Evolutionary conservation across 2,888 invertebrate species (phyloP), one percentile per base, ranked within the genome.

Genomic region (Ypsolopha scabrella): DNA sequence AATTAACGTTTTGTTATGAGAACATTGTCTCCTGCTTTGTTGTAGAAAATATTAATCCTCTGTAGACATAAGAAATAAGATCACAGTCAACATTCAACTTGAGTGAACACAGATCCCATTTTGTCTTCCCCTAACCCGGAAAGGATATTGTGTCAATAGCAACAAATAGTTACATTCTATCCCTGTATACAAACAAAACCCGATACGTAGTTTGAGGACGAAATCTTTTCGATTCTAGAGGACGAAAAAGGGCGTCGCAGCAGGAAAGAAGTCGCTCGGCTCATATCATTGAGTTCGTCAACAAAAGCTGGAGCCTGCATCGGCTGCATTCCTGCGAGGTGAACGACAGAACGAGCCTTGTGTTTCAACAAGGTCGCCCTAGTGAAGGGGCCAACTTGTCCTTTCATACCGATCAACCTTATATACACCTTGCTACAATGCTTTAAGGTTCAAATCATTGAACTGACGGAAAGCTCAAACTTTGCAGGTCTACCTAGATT

Each of bases 321-420:
- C 72, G 73, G 69, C 67, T 72, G 71, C 83, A 83, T 85, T 85
- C 83, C 78, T 62, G 48, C 65, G 72, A 75, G 70, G 69, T 70
- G 68, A 75, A 70, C 77, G 74, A 76, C 75, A 74, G 53, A 49
- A 68, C 58, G 54, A 69, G 77, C 74, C 79, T 78, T 76, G 76
- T 64, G 70, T 64, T 61, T 61, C 64, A 63, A 67, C 85, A 85
- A 85, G 85, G 85, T 73, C 80, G 70, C 11, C 37, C 57, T 70
- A 62, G 85, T 81, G 82, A 82, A 83, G 83, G 85, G 82, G 60
- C 44, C 34, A 54, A 53, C 57, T 9, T 24, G 50, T 53, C 52
- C 63, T 58, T 52, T 53, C 62, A 60, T 62, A 60, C 60, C 59
- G 58, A 59, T 57, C 62, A 61, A 57, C 59, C 61, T 57, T 60